Percentiles rank a stretch among this genome's conserved stretches.
These are phyloP conservation scores for Aphyosemion australe DNA, from an alignment of 2,113 vertebrate species.

Conservation along the genomic window DNA sequence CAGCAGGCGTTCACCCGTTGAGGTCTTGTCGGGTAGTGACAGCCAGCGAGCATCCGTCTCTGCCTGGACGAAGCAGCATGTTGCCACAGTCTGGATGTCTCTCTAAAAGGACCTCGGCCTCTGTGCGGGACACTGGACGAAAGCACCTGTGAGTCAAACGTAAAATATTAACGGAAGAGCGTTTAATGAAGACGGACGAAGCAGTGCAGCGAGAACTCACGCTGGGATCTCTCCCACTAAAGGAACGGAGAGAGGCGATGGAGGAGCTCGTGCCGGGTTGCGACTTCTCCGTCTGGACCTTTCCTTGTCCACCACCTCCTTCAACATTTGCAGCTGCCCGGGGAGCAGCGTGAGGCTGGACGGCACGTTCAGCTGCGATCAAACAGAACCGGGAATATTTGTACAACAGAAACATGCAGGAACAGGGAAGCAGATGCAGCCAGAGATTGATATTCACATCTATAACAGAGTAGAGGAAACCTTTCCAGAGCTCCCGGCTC, in stretches of 20 bases:
- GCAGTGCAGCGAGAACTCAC: conserved; percentile 65
- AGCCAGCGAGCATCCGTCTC: conserved; percentile 79
- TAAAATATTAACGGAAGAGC: neutral
- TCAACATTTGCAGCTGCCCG: conserved; percentile 85
- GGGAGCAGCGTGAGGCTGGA: conserved; percentile 83
- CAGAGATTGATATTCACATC: conserved; percentile 76
- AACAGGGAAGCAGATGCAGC: neutral
- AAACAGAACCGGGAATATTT: neutral
- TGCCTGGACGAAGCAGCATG: conserved; percentile 84
- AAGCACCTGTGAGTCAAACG: conserved; percentile 80
- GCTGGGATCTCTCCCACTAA: conserved; percentile 78
- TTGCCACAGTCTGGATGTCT: conserved; percentile 84
- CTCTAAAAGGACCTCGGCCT: conserved; percentile 85
- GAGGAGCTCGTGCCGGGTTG: conserved; percentile 68
- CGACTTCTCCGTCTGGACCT: conserved; percentile 74
- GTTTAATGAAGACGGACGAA: neutral
- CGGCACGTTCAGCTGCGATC: conserved; percentile 82
- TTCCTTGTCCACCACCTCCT: conserved; percentile 84
- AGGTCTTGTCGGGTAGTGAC: conserved; percentile 83
- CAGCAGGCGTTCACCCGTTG: conserved; percentile 75
- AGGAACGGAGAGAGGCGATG: conserved; percentile 75
- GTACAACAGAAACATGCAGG: neutral
- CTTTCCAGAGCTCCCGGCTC: conserved; percentile 87
- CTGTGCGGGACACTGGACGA: conserved; percentile 82
- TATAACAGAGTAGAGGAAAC: conserved; percentile 85